Conservation (phyloP, 2,888 invertebrate species). For the Hypsopygia costalis region DNA sequence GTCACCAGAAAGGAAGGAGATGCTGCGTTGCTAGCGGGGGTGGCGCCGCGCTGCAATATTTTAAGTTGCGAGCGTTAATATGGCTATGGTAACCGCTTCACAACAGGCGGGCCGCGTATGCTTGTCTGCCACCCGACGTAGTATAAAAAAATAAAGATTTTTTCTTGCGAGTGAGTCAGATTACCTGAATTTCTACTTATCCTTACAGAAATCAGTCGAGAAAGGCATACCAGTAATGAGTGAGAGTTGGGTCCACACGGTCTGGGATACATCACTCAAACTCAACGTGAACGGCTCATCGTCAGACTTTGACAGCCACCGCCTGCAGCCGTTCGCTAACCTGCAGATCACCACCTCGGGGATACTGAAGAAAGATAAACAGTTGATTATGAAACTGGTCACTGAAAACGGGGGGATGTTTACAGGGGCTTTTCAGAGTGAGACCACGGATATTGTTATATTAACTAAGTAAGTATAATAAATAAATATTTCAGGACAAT, state of each 20-base stretch:
- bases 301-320: constrained; percentile 79
- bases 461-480: constrained; percentile 71
- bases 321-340: constrained; percentile 87
- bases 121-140: too few species aligned
- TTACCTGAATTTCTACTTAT: too few species aligned
- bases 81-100: too few species aligned
- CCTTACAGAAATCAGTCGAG: constrained; percentile 83
- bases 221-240: constrained; percentile 87
- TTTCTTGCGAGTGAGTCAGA: too few species aligned
- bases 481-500: too few species aligned
- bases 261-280: constrained; percentile 87
- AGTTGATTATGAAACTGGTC: constrained; percentile 83
- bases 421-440: constrained; percentile 72
- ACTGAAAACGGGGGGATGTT: constrained; percentile 86
- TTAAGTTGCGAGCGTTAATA: too few species aligned
- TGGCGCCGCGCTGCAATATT: too few species aligned
- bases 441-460: constrained; percentile 77
- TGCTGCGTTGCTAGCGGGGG: too few species aligned
- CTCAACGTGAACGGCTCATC: constrained; percentile 83
- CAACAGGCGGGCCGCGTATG: too few species aligned
- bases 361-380: constrained; percentile 82
- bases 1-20: too few species aligned
- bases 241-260: constrained; percentile 88
- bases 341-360: constrained; percentile 90
- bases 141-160: too few species aligned